These are phyloP conservation scores for Melitaea athalia DNA, from an alignment of 2,888 invertebrate species.

Conservation along the genomic window DNA sequence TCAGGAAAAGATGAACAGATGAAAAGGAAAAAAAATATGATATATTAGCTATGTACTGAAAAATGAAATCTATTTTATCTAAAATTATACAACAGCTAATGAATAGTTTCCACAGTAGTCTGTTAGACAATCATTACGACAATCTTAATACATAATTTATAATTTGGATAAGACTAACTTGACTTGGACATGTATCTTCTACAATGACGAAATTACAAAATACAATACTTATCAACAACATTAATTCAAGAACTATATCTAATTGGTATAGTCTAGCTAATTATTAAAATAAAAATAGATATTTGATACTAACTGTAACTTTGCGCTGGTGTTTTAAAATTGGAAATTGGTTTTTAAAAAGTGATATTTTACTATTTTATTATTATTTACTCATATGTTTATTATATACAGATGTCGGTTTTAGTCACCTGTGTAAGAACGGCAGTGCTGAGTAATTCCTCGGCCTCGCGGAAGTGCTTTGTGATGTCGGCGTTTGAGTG, in stretches of 20 bases:
- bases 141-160: too few species aligned
- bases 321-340: too few species aligned
- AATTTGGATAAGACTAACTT: too few species aligned
- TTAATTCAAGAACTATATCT: too few species aligned
- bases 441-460: constrained; percentile 87
- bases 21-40: constrained; percentile 42
- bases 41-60: constrained; percentile 27
- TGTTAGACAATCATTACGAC: background rate
- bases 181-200: too few species aligned
- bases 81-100: background rate
- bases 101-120: too few species aligned
- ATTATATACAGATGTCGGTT: background rate
- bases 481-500: constrained; percentile 96
- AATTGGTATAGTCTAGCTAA: too few species aligned
- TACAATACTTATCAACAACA: too few species aligned
- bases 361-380: background rate
- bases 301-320: too few species aligned
- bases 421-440: constrained; percentile 88
- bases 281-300: too few species aligned
- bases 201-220: too few species aligned
- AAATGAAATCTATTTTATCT: constrained; percentile 1
- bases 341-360: too few species aligned
- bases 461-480: constrained; percentile 94
- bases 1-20: constrained; percentile 41
- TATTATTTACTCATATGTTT: background rate